Percentiles rank a stretch among this genome's conserved stretches.
phyloP scores from a whole-genome alignment of 2,113 vertebrate genomes.

The Forbesichthys papilliferus region DNA sequence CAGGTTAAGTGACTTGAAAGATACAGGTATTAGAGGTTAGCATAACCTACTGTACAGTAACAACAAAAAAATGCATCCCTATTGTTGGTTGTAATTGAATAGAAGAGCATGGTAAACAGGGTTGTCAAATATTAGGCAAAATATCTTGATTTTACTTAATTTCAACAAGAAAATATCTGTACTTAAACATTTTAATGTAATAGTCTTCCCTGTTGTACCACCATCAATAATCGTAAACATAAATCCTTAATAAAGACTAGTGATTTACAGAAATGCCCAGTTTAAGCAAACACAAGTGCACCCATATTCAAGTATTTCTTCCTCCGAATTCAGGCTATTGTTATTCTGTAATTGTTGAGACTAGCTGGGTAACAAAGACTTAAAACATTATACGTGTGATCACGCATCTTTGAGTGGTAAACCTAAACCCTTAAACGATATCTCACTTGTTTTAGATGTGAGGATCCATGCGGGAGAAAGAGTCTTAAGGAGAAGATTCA shows the following conservation, averaged over 20 bases:
- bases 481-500: not conserved
- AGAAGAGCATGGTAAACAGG: too few relatives aligned
- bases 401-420: constrained; percentile 1
- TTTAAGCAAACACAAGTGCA: not conserved
- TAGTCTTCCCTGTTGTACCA: not conserved
- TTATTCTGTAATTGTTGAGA: constrained; percentile 30
- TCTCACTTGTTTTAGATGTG: constrained; percentile 19
- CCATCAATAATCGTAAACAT: not conserved
- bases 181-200: too few relatives aligned
- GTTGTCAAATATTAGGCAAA: too few relatives aligned
- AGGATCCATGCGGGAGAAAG: not conserved
- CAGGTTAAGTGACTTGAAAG: too few relatives aligned
- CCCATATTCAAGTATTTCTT: constrained; percentile 8
- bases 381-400: not conserved
- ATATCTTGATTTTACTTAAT: too few relatives aligned
- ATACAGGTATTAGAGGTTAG: too few relatives aligned
- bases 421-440: constrained; percentile 32
- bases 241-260: not conserved
- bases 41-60: too few relatives aligned
- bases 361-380: constrained; percentile 14
- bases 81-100: too few relatives aligned
- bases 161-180: too few relatives aligned
- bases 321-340: constrained; percentile 3
- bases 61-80: too few relatives aligned
- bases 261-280: not conserved